Percentiles rank a stretch among this genome's conserved stretches.
Evolutionary conservation across 2,113 vertebrate genomes (phyloP).

Genomic region (Indicator maculatus): DNA sequence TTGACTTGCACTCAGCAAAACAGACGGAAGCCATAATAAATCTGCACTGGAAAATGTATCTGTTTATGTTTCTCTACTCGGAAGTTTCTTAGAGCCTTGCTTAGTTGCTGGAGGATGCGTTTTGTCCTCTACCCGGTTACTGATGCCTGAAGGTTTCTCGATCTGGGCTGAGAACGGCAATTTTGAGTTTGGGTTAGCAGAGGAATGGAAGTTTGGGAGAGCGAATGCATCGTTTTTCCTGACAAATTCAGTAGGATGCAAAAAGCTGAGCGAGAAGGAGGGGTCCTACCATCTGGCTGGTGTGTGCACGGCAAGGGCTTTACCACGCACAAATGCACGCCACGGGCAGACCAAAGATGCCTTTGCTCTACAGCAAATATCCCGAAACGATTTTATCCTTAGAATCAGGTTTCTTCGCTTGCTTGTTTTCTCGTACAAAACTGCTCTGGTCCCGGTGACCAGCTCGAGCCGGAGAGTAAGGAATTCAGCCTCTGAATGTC

Average conservation of each 20-base stretch:
- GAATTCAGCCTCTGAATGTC: background rate
- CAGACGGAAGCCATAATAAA: constrained; percentile 6
- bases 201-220: background rate
- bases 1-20: constrained; percentile 41
- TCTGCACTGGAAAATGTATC: constrained; percentile 22
- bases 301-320: background rate
- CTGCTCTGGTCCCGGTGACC: background rate
- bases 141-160: background rate
- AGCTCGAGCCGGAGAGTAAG: background rate
- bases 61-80: background rate
- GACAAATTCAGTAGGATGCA: background rate
- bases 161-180: background rate
- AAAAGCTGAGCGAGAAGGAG: background rate
- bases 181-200: background rate
- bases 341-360: background rate
- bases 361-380: background rate
- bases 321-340: background rate
- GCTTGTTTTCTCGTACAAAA: background rate
- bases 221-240: background rate
- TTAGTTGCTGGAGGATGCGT: background rate
- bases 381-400: background rate
- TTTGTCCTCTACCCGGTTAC: background rate
- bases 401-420: background rate
- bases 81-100: constrained; percentile 30
- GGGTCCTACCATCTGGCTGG: background rate